These are phyloP conservation scores for Cosmopolites sordidus DNA, from an alignment of 2,888 invertebrate genomes.

Conservation along the genomic window DNA sequence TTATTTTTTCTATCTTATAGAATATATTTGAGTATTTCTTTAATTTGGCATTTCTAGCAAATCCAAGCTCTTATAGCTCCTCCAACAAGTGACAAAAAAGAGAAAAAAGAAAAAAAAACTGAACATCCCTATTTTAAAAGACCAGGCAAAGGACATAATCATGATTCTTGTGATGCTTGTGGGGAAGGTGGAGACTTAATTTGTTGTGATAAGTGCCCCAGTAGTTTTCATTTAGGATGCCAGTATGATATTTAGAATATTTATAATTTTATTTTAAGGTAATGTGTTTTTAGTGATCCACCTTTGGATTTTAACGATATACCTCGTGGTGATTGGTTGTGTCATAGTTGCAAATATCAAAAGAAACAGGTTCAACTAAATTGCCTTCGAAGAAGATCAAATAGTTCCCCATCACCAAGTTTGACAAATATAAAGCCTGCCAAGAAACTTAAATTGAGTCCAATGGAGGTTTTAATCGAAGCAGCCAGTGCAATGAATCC, in stretches of 20 bases:
- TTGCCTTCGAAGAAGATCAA: constrained; percentile 38
- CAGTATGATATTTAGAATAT: constrained; percentile 62
- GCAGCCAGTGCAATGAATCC: constrained; percentile 86
- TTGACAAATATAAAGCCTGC: constrained; percentile 17
- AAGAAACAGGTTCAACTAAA: constrained; percentile 40
- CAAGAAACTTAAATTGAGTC: constrained; percentile 54
- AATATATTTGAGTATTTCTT: too few relatives aligned
- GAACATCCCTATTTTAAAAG: constrained; percentile 80
- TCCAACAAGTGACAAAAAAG: constrained; percentile 69
- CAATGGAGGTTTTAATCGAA: constrained; percentile 74
- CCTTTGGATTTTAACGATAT: constrained; percentile 86
- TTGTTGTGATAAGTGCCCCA: constrained; percentile 93
- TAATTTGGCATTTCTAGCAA: too few relatives aligned
- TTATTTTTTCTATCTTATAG: too few relatives aligned
- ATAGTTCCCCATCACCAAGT: constrained; percentile 35
- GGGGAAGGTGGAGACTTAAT: constrained; percentile 91
- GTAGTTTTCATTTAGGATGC: constrained; percentile 93
- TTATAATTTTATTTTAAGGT: not conserved
- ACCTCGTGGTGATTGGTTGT: constrained; percentile 88
- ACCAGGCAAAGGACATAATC: constrained; percentile 86
- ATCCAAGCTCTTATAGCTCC: constrained; percentile 86
- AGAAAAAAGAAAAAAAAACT: constrained; percentile 52
- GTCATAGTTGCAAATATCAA: constrained; percentile 70
- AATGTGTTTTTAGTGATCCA: constrained; percentile 67
- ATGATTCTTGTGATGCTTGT: constrained; percentile 91